Percentiles rank a stretch among this genome's conserved stretches.
Conservation (phyloP, 2,797 vertebrate genomes). For the Ibycter americanus region DNA sequence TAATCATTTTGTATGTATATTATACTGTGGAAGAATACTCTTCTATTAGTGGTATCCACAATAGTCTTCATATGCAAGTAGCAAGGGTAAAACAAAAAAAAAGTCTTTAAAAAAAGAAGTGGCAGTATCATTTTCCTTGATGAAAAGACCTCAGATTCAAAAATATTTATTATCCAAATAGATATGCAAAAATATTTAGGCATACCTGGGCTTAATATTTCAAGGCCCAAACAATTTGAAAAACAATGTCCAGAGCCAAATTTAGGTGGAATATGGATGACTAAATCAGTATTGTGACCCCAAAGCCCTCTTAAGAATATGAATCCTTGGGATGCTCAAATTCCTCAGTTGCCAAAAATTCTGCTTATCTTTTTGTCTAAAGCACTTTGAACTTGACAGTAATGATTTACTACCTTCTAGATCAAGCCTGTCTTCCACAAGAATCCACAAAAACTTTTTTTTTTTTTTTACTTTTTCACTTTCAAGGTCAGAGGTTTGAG, state of each 20-base stretch:
- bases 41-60: not conserved
- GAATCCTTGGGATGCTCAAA: not conserved
- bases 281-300: not conserved
- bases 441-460: not conserved
- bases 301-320: not conserved
- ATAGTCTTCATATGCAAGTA: not conserved
- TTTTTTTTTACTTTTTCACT: not conserved
- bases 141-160: not conserved
- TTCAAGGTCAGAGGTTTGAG: not conserved
- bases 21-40: not conserved
- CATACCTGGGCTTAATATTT: not conserved
- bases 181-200: not conserved
- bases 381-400: not conserved
- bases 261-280: not conserved
- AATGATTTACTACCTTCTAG: not conserved
- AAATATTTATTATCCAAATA: no score
- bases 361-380: not conserved
- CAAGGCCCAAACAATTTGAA: not conserved
- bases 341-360: not conserved
- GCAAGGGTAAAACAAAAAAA: not conserved
- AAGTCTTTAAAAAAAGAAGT: rapidly evolving
- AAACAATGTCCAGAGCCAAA: not conserved
- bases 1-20: not conserved
- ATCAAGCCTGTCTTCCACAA: not conserved
- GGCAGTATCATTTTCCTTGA: not conserved